A percentile compares a stretch with the other conserved stretches of the same genome.
Evolutionary conservation across 2,888 invertebrate species (phyloP).

Genomic region (Cephalotes varians): DNA sequence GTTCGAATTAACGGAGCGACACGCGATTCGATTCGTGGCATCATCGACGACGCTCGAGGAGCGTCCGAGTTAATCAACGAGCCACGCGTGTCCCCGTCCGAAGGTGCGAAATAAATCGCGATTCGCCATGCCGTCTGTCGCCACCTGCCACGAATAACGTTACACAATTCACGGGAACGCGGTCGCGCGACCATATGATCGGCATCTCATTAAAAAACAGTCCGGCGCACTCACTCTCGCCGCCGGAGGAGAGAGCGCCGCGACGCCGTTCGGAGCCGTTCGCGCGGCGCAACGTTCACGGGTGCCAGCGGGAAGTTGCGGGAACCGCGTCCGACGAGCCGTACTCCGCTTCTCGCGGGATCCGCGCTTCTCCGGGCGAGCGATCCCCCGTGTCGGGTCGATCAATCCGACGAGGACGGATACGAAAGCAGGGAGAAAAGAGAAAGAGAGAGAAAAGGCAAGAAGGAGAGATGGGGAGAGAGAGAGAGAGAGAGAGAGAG

Average conservation of each 20-base stretch:
- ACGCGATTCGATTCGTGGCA: neutral
- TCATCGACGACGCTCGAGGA: neutral
- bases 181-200: conserved; percentile 79
- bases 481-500: conserved; percentile 5
- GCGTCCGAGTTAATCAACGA: neutral
- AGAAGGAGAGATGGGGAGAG: neutral
- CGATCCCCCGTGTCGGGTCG: conserved; percentile 22
- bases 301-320: no score
- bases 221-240: conserved; percentile 67
- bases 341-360: neutral
- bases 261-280: conserved; percentile 48
- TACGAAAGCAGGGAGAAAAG: conserved; percentile 38
- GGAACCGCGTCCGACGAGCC: neutral
- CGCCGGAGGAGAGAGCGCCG: conserved; percentile 61
- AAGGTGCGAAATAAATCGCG: neutral
- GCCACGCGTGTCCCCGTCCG: neutral
- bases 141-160: conserved; percentile 27
- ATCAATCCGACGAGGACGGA: conserved; percentile 69
- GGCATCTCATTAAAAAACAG: conserved; percentile 78
- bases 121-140: neutral
- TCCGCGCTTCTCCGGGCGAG: neutral
- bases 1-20: neutral
- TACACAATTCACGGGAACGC: conserved; percentile 16
- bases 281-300: neutral
- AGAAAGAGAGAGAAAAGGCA: conserved; percentile 12